phyloP scores from a whole-genome alignment of 2,888 invertebrate genomes.

The Cephus pygmeus region DNA sequence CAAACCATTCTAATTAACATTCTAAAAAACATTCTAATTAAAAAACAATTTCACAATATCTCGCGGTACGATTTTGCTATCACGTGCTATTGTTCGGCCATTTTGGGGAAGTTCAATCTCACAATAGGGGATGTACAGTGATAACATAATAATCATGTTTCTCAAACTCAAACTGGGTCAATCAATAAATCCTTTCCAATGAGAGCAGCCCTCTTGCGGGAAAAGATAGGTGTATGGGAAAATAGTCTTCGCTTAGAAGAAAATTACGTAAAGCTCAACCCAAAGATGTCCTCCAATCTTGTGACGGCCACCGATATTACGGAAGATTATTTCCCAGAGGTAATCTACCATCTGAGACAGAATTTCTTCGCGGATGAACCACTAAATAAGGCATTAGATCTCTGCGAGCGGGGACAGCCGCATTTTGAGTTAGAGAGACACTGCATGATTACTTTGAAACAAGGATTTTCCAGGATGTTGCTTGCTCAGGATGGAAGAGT shows the following conservation, averaged over 20 bases:
- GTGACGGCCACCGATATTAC: conserved; percentile 67
- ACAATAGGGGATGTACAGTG: neutral
- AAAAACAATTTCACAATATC: neutral
- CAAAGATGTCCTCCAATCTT: conserved; percentile 51
- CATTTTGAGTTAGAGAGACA: conserved; percentile 80
- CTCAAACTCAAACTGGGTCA: conserved; percentile 59
- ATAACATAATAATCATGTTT: conserved; percentile 22
- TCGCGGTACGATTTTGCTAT: neutral
- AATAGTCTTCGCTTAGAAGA: conserved; percentile 12
- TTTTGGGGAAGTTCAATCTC: neutral
- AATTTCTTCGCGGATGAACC: conserved; percentile 89
- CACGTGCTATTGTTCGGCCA: neutral
- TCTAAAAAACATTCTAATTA: neutral
- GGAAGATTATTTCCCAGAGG: conserved; percentile 70
- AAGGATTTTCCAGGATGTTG: conserved; percentile 80
- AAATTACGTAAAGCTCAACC: conserved; percentile 24
- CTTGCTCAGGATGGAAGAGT: conserved; percentile 73
- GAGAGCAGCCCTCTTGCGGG: conserved; percentile 36
- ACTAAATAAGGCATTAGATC: conserved; percentile 80
- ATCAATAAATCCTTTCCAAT: conserved; percentile 59
- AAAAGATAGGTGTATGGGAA: conserved; percentile 51
- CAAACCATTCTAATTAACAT: neutral
- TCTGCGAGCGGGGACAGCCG: conserved; percentile 77
- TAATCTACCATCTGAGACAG: conserved; percentile 77
- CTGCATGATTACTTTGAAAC: conserved; percentile 77